A percentile compares a stretch with the other conserved stretches of the same genome.
These are phyloP conservation scores for Myiothlypis coronata DNA, from an alignment of 2,797 vertebrate species.

Conservation along the genomic window DNA sequence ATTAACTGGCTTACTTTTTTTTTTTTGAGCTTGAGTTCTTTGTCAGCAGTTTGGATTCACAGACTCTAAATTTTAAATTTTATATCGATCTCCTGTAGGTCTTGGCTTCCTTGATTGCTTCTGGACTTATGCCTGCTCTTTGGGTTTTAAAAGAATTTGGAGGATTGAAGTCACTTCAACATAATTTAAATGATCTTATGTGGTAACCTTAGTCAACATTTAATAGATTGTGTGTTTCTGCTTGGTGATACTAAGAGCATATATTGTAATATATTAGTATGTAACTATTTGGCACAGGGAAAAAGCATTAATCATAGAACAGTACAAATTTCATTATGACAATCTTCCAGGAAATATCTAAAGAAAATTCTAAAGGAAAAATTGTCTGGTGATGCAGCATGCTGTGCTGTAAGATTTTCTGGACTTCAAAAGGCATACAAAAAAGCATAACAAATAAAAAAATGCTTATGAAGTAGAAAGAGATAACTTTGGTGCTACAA, in stretches of 20 bases:
- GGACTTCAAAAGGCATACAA: neutral
- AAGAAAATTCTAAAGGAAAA: constrained; percentile 15
- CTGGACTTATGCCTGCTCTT: neutral
- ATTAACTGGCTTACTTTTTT: neutral
- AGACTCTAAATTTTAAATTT: constrained; percentile 4
- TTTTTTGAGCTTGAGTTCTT: neutral
- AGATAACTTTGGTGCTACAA: neutral
- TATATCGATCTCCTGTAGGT: neutral
- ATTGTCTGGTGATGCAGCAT: neutral
- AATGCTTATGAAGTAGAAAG: constrained; percentile 23
- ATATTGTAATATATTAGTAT: neutral
- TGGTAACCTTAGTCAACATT: neutral
- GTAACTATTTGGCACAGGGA: neutral
- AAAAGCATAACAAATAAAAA: constrained; percentile 19
- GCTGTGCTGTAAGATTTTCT: constrained; percentile 15
- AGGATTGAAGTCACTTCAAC: neutral
- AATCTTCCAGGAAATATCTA: neutral
- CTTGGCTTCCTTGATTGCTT: constrained; percentile 5
- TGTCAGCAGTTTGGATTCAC: constrained; percentile 52
- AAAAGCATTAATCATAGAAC: neutral
- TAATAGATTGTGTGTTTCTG: neutral
- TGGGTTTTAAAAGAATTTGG: neutral
- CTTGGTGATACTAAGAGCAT: neutral
- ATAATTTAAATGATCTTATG: constrained; percentile 2
- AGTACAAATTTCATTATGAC: neutral